Evolutionary conservation across 1,140 invertebrate species (phyloP).

Genomic region (Drosophila cardini): DNA sequence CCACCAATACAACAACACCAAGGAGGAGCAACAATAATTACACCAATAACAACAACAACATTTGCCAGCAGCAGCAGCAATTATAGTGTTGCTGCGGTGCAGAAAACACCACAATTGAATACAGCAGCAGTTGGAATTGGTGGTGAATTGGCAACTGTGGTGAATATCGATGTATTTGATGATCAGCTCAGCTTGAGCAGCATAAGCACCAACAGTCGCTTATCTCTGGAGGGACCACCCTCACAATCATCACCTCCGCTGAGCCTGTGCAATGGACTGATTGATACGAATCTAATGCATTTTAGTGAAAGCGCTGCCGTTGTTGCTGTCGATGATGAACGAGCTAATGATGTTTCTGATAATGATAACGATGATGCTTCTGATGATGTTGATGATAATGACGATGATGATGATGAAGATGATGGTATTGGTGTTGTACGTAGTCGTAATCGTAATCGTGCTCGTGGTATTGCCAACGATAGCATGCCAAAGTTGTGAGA

Average conservation of each 20-base stretch:
- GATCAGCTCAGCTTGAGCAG: conserved; percentile 93
- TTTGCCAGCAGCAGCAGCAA: conserved; percentile 11
- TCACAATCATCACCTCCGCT: conserved; percentile 88
- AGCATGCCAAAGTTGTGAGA: conserved; percentile 74
- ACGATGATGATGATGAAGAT: not conserved
- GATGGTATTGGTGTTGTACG: not conserved
- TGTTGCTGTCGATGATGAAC: conserved; percentile 88
- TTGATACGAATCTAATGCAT: conserved; percentile 90
- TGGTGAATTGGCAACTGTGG: conserved; percentile 70
- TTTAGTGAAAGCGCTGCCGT: conserved; percentile 87
- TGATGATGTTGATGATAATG: not conserved
- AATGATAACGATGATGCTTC: not conserved
- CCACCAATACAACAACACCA: conserved; percentile 13
- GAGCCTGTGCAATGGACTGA: conserved; percentile 86
- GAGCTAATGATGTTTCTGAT: conserved; percentile 73
- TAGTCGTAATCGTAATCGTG: not conserved
- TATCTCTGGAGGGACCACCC: conserved; percentile 90
- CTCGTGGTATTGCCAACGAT: conserved; percentile 8
- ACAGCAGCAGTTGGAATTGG: conserved; percentile 34
- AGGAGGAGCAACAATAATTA: conserved; percentile 22
- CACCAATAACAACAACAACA: conserved; percentile 1
- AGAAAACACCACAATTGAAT: conserved; percentile 15
- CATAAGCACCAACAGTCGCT: conserved; percentile 91
- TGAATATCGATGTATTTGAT: conserved; percentile 86
- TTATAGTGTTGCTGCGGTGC: conserved; percentile 9